Conservation (phyloP, 2,888 invertebrate species). For the Dryobota labecula region DNA sequence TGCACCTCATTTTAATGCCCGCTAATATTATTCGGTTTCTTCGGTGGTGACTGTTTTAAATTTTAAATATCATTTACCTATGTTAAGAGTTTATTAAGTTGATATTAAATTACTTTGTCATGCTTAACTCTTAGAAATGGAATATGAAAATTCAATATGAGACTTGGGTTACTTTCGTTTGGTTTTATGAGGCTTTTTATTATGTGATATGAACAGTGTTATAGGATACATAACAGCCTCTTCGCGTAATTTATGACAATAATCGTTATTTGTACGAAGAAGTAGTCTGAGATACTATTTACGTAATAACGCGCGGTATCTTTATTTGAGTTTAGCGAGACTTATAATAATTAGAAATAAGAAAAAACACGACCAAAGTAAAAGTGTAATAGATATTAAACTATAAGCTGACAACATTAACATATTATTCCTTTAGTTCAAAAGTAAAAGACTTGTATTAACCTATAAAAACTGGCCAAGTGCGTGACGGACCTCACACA, state of each 20-base stretch:
- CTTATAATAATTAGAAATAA: background rate
- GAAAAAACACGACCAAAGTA: background rate
- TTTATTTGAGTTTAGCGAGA: slow-evolving; percentile 10
- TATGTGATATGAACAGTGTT: slow-evolving; percentile 14
- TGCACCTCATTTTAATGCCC: slow-evolving; percentile 72
- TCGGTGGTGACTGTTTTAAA: slow-evolving; percentile 63
- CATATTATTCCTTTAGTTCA: background rate
- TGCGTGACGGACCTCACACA: no score
- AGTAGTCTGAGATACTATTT: background rate
- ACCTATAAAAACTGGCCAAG: background rate
- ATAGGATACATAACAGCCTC: slow-evolving; percentile 13
- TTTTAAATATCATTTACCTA: slow-evolving; percentile 67
- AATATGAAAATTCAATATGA: slow-evolving; percentile 51
- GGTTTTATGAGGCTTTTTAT: slow-evolving; percentile 31
- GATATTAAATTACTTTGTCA: slow-evolving; percentile 66
- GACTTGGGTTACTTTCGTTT: slow-evolving; percentile 17
- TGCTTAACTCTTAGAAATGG: slow-evolving; percentile 45
- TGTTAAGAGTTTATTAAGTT: slow-evolving; percentile 66
- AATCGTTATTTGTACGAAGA: slow-evolving; percentile 14
- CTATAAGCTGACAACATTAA: no score
- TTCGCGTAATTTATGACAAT: slow-evolving; percentile 20
- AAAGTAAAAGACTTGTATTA: background rate
- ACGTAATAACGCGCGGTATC: background rate
- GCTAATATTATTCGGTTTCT: slow-evolving; percentile 73
- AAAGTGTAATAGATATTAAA: background rate